A percentile compares a stretch with the other conserved stretches of the same genome.
Evolutionary conservation across 1,140 invertebrate genomes (phyloP).

Genomic region (Hycleus phaleratus): DNA sequence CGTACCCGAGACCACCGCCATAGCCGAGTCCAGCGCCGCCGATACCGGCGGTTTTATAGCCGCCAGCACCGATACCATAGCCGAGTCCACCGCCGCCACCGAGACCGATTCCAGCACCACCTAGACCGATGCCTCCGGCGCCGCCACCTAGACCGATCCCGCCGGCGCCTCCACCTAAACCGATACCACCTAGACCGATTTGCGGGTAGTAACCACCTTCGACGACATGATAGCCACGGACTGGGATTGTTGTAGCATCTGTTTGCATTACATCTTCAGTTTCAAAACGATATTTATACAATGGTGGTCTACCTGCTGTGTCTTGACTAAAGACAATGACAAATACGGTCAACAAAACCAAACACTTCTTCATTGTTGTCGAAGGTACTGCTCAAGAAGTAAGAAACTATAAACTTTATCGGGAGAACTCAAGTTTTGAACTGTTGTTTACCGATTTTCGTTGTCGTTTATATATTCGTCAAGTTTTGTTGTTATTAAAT

Average conservation of each 20-base stretch:
- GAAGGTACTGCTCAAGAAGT: too few relatives aligned
- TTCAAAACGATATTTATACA: constrained; percentile 34
- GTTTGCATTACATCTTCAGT: constrained; percentile 37
- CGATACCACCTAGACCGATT: constrained; percentile 31
- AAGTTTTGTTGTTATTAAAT: background rate
- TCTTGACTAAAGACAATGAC: constrained; percentile 4
- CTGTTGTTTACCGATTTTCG: background rate
- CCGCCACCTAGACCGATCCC: constrained; percentile 16
- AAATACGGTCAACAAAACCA: too few relatives aligned
- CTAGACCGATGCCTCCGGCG: background rate
- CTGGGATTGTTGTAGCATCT: constrained; percentile 29
- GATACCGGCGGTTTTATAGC: constrained; percentile 17
- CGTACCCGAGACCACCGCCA: constrained; percentile 26
- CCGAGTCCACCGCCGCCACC: constrained; percentile 20
- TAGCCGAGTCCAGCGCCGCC: constrained; percentile 13
- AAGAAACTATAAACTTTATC: too few relatives aligned
- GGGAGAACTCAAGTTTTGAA: background rate
- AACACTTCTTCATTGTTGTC: too few relatives aligned
- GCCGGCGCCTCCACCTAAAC: constrained; percentile 21
- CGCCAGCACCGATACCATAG: constrained; percentile 11
- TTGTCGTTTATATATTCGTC: background rate
- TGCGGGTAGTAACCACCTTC: constrained; percentile 37
- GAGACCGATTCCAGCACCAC: constrained; percentile 16
- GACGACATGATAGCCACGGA: constrained; percentile 30
- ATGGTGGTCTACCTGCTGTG: constrained; percentile 15